A percentile compares a stretch with the other conserved stretches of the same genome.
Conservation (phyloP, 1,140 invertebrate genomes). For the Drosophila suzukii region DNA sequence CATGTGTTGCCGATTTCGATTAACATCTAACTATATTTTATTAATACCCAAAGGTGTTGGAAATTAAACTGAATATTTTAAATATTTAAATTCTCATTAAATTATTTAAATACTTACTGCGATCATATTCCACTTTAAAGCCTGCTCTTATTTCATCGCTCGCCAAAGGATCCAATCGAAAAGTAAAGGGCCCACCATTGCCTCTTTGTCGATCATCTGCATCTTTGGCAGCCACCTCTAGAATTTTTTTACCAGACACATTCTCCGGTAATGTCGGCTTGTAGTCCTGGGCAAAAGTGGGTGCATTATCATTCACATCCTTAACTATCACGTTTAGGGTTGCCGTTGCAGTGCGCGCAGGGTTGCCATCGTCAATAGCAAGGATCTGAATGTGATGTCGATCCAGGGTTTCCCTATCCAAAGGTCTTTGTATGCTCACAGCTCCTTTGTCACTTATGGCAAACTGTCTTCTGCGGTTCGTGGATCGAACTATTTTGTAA, state of each 20-base stretch:
- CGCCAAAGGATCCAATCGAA: conserved; percentile 87
- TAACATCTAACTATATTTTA: conserved; percentile 8
- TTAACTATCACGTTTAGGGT: conserved; percentile 88
- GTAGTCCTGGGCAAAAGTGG: conserved; percentile 86
- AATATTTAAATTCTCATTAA: background rate
- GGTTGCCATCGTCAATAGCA: conserved; percentile 88
- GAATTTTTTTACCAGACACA: conserved; percentile 86
- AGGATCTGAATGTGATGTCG: conserved; percentile 87
- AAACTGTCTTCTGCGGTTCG: conserved; percentile 87
- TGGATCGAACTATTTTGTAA: conserved; percentile 87
- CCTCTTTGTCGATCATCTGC: conserved; percentile 87
- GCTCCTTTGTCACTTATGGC: conserved; percentile 87
- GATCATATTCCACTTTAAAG: conserved; percentile 87
- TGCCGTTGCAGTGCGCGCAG: conserved; percentile 88
- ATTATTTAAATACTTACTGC: conserved; percentile 83
- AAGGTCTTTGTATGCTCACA: conserved; percentile 86
- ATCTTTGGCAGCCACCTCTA: conserved; percentile 88
- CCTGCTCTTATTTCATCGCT: conserved; percentile 87
- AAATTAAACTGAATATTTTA: background rate
- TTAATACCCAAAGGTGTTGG: background rate
- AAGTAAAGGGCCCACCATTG: conserved; percentile 88
- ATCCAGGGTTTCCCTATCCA: conserved; percentile 87
- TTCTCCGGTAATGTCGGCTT: conserved; percentile 88
- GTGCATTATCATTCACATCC: conserved; percentile 89
- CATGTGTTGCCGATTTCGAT: conserved; percentile 9